Base-by-base conservation (phyloP, 2,113 vertebrate species). In the Rhinoderma darwinii region DNA sequence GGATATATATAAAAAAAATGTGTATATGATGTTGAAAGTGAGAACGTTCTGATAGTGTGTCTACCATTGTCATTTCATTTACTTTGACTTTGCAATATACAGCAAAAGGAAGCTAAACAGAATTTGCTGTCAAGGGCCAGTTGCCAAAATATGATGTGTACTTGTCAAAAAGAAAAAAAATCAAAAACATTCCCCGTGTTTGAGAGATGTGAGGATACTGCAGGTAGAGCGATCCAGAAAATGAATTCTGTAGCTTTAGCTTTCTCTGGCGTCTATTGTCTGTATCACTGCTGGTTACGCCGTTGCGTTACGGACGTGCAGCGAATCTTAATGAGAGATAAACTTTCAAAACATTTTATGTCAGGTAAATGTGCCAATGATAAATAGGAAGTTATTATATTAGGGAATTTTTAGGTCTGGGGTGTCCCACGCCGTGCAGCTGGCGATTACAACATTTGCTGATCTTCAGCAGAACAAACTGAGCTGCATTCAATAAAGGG, bases 261-360 rank as follows among this genome's bases (percentile, higher is more conserved):
- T 44, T n/a, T 44, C 79, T 43, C 37, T n/a, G 44, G 39, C 51
- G 18, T 75, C 70, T 30, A 44, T 81, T 81, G 77, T 81, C 39
- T 82, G 78, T 43, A 61, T 63, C 35, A 14, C 51, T 32, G 63
- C 66, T 39, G 66, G 63, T 44, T 30, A 73, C 51, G 63, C 77
- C 22, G 78, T 20, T 75, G 56, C 22, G 39, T 43, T 43, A 66
- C 10, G 30, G 27, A 87, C 50, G 70, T 47, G 78, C 3, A 1
- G 2, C 18, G 86, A 75, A 82, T 87, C 14, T 61, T 74, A 82
- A 87, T 82, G 43, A 43, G 39, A 5, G 73, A 11, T 14, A 87
- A 87, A 87, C 66, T 87, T 82, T 59, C 50, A 59, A 82, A 87
- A 87, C 41, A 47, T 44, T 82, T 81, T 81, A 22, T 75, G 79